Conservation (phyloP, 1,140 invertebrate genomes). For the Aradophagus sp. region DNA sequence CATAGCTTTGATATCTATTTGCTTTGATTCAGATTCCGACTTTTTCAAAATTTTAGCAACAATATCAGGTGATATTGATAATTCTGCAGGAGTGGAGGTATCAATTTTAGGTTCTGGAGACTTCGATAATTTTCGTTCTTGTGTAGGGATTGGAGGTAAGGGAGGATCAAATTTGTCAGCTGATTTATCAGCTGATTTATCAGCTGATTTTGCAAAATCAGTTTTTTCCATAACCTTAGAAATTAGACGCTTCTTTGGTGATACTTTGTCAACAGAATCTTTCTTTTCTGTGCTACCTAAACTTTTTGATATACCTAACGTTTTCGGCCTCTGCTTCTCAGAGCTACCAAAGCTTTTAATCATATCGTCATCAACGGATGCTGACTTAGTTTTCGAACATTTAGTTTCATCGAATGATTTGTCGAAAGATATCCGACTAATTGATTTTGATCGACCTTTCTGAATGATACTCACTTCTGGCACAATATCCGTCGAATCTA, state of each 20-base stretch:
- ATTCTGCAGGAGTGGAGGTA: neutral
- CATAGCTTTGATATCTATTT: constrained; percentile 12
- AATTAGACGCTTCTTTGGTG: constrained; percentile 63
- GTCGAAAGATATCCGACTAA: constrained; percentile 64
- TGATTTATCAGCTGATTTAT: no score
- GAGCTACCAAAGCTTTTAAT: constrained; percentile 59
- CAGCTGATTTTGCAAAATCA: constrained; percentile 47
- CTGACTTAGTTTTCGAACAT: constrained; percentile 66
- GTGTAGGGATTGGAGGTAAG: constrained; percentile 15
- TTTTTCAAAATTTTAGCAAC: no score
- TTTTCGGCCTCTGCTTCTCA: constrained; percentile 70
- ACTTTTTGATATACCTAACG: constrained; percentile 71
- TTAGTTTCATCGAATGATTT: constrained; percentile 65
- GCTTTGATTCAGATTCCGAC: neutral
- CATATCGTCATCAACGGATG: constrained; percentile 71
- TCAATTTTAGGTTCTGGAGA: constrained; percentile 16
- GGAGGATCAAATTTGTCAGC: constrained; percentile 33
- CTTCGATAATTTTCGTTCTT: constrained; percentile 18
- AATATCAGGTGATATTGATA: neutral
- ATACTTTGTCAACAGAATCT: constrained; percentile 69
- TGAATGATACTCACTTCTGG: constrained; percentile 72
- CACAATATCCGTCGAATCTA: constrained; percentile 69
- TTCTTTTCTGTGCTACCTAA: constrained; percentile 70
- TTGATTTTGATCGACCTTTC: constrained; percentile 72
- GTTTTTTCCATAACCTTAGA: constrained; percentile 53